A percentile compares a stretch with the other conserved stretches of the same genome.
These are phyloP conservation scores for Drosophila nigricruria DNA, from an alignment of 2,888 invertebrate genomes.

Conservation along the genomic window DNA sequence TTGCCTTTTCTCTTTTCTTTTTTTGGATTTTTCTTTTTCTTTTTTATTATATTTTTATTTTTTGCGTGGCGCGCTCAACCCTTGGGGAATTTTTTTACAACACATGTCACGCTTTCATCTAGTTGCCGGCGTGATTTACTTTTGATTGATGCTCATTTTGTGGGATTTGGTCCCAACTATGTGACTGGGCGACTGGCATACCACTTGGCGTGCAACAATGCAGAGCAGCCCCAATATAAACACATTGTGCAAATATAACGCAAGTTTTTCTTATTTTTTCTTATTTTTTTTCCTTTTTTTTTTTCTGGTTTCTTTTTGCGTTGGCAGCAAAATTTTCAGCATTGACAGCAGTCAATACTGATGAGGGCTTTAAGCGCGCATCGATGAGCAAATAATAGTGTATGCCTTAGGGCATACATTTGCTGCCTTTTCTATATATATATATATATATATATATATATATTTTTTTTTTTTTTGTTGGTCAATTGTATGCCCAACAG, in stretches of 20 bases:
- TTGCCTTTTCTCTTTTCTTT: neutral
- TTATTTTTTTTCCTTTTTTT: neutral
- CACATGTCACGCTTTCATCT: slow-evolving; percentile 39
- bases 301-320: slow-evolving; percentile 24
- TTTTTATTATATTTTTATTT: too few relatives aligned
- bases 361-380: slow-evolving; percentile 23
- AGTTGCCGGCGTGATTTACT: slow-evolving; percentile 52
- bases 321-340: slow-evolving; percentile 39
- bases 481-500: neutral
- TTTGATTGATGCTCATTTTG: slow-evolving; percentile 61
- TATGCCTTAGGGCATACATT: slow-evolving; percentile 8
- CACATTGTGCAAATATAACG: slow-evolving; percentile 54
- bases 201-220: slow-evolving; percentile 45
- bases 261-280: slow-evolving; percentile 19
- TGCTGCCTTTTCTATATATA: slow-evolving; percentile 1
- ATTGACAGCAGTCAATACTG: slow-evolving; percentile 36
- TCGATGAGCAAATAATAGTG: slow-evolving; percentile 8
- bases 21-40: neutral
- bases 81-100: slow-evolving; percentile 12
- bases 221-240: slow-evolving; percentile 50
- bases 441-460: too few relatives aligned
- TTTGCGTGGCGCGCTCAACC: slow-evolving; percentile 2
- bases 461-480: neutral
- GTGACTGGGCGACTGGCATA: slow-evolving; percentile 15
- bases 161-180: slow-evolving; percentile 54